A percentile compares a stretch with the other conserved stretches of the same genome.
phyloP scores from a whole-genome alignment of 2,113 vertebrate species.

The Chloebia gouldiae region DNA sequence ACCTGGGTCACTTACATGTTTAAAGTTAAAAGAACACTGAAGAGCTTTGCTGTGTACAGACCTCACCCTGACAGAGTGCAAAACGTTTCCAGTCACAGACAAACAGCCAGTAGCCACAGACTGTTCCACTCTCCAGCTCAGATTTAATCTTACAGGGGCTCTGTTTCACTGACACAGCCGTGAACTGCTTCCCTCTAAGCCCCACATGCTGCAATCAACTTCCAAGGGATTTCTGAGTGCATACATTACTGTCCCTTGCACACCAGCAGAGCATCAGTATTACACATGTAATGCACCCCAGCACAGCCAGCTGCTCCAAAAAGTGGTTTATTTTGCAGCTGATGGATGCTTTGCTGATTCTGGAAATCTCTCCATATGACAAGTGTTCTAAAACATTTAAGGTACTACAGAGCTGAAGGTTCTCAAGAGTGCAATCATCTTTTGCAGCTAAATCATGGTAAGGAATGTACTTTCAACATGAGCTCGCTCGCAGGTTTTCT shows the following conservation, averaged over 20 bases:
- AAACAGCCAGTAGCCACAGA: neutral
- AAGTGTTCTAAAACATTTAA: slow-evolving; percentile 49
- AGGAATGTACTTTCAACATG: neutral
- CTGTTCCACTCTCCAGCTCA: neutral
- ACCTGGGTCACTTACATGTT: neutral
- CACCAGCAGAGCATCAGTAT: neutral
- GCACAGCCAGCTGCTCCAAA: neutral
- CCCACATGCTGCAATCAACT: neutral
- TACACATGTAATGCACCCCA: neutral
- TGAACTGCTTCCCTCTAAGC: neutral
- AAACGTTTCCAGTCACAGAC: slow-evolving; percentile 12
- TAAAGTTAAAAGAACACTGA: neutral
- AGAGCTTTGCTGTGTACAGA: neutral
- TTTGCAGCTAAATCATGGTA: slow-evolving; percentile 8
- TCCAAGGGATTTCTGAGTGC: neutral
- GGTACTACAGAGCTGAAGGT: slow-evolving; percentile 4
- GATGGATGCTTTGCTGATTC: slow-evolving; percentile 20
- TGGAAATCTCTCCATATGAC: slow-evolving; percentile 32
- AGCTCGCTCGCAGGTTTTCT: neutral
- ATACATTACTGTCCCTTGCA: neutral
- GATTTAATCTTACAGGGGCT: neutral
- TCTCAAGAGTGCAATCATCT: slow-evolving; percentile 9
- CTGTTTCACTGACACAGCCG: neutral
- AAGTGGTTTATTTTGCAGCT: slow-evolving; percentile 13
- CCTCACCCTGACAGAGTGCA: neutral